Evolutionary conservation across 2,113 vertebrate genomes (phyloP), one percentile per base, ranked within the genome.

Genomic region (Holacanthus passer): DNA sequence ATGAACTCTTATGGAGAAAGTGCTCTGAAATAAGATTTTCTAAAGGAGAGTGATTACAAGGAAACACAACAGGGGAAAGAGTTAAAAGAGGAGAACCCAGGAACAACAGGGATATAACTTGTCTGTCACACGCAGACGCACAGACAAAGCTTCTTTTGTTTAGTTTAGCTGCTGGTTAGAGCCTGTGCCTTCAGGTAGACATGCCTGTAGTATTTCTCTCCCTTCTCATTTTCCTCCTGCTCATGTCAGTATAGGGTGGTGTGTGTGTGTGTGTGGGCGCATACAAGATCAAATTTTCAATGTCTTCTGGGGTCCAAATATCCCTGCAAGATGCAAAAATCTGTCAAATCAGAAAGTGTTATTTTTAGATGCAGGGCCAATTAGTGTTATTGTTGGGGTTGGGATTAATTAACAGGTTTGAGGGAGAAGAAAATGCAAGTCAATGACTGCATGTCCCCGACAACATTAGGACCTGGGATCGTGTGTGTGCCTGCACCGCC

Each of bases 361-460:
- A 74, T 88, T 79, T 71, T 64, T 75, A 32, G 78, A 70, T 19
- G 13, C 27, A 52, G 62, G 31, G 43, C 35, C 62, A 77, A 64
- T 62, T 65, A 62, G 35, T 77, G 78, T 84, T 73, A 62, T 53
- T 29, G 20, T 80, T 79, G 1, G 39, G 62, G 65, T 83, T 78
- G 68, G 17, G 35, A 67, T 64, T 86, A 84, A 83, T 87, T 84
- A 89, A 86, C 69, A 78, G 52, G 50, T 84, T 48, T 45, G 56
- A 16, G 9, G 3, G 43, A 35, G 27, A n/a, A 39, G 48, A 39
- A 71, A 69, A 64, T 47, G 3, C 45, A 62, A 82, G 75, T 70
- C 84, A 64, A 56, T 59, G 76, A 48, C 60, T 64, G 43, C 43
- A 41, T 66, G 39, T 67, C 68, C 67, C 53, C 32, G 2, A 32